These are phyloP conservation scores for Drosophila kanapiae DNA, from an alignment of 1,140 invertebrate species.

Conservation along the genomic window DNA sequence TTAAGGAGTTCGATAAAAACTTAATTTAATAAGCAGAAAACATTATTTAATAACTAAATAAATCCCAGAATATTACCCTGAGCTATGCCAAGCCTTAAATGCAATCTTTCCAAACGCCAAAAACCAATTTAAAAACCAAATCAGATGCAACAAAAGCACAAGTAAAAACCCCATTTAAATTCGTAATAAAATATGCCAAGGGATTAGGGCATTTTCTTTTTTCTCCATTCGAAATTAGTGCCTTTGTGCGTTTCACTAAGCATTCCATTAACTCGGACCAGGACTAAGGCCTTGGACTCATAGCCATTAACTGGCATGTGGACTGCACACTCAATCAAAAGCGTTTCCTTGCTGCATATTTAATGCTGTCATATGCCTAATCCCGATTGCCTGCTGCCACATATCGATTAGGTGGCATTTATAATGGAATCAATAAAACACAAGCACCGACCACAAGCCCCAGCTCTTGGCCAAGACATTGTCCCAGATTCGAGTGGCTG, in stretches of 20 bases:
- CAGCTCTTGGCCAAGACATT: conserved; percentile 26
- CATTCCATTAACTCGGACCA: conserved; percentile 21
- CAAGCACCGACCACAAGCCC: conserved; percentile 27
- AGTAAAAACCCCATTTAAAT: conserved; percentile 3
- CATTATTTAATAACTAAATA: background rate
- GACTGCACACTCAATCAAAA: conserved; percentile 28
- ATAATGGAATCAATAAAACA: conserved; percentile 57
- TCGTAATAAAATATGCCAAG: conserved; percentile 2
- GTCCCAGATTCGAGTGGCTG: conserved; percentile 14
- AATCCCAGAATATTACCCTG: background rate
- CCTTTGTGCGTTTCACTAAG: conserved; percentile 4
- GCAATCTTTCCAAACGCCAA: background rate
- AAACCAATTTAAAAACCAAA: background rate
- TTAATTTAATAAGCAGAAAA: background rate
- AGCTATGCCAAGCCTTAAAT: background rate
- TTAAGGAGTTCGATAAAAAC: no score
- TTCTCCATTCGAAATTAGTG: background rate
- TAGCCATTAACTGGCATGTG: conserved; percentile 37
- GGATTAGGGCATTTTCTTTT: background rate
- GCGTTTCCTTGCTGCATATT: conserved; percentile 53
- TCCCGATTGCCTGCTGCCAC: conserved; percentile 26
- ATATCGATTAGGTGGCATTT: conserved; percentile 56
- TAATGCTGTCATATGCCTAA: conserved; percentile 37
- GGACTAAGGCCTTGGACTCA: background rate
- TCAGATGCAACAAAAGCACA: background rate